A percentile compares a stretch with the other conserved stretches of the same genome.
Conservation (phyloP, 2,113 vertebrate species). For the Thamnaconus septentrionalis region DNA sequence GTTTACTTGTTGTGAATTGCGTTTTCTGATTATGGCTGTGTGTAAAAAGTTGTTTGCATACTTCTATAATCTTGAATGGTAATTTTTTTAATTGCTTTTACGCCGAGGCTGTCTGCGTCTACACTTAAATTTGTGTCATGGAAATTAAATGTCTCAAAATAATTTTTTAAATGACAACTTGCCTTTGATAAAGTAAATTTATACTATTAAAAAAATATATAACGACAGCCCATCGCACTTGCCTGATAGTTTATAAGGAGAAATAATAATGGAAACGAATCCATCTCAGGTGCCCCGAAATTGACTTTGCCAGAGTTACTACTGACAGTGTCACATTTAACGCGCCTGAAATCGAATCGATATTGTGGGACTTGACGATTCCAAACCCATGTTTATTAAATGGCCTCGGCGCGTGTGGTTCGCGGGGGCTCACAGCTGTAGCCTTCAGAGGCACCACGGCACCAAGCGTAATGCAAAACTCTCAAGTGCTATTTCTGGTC, state of each 20-base stretch:
- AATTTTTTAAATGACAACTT: too few species aligned
- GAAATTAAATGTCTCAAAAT: too few species aligned
- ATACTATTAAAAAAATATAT: too few species aligned
- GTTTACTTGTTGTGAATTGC: too few species aligned
- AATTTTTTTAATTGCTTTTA: too few species aligned
- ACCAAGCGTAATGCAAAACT: conserved; percentile 54
- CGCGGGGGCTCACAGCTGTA: conserved; percentile 57
- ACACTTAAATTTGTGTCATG: too few species aligned
- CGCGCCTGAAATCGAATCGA: conserved; percentile 66
- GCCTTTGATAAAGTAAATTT: too few species aligned
- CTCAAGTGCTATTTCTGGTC: conserved; percentile 62
- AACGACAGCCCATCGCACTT: neutral
- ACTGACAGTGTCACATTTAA: conserved; percentile 65
- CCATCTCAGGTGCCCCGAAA: conserved; percentile 17
- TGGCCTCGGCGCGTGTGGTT: conserved; percentile 51
- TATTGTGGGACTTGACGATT: conserved; percentile 66
- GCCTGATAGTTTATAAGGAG: neutral
- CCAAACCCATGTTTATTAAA: conserved; percentile 63
- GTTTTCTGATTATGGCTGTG: too few species aligned
- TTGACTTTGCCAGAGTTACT: conserved; percentile 62
- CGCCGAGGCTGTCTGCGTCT: too few species aligned
- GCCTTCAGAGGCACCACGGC: conserved; percentile 50
- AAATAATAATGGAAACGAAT: neutral
- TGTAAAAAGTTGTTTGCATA: too few species aligned
- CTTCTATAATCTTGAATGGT: too few species aligned